Evolutionary conservation across 2,797 vertebrate species (phyloP).

Genomic region (Tachyglossus aculeatus): DNA sequence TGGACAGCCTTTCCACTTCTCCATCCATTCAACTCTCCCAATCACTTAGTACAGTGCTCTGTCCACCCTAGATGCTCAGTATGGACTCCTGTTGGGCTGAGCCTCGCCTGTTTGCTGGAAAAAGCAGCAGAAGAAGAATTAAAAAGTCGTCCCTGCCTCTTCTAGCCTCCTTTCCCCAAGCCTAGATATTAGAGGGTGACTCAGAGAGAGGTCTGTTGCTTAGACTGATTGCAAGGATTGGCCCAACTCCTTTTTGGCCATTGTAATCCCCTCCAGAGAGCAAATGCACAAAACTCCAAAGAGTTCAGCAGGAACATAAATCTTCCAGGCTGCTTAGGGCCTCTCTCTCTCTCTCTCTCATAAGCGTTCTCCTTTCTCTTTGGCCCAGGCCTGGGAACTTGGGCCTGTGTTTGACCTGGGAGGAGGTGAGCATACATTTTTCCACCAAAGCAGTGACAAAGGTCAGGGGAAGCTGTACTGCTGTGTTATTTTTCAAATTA

Average conservation of each 20-base stretch:
- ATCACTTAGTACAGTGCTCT: too few species aligned
- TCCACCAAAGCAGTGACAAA: neutral
- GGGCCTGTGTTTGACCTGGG: neutral
- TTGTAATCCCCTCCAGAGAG: neutral
- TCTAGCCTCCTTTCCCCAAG: neutral
- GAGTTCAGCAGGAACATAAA: constrained; percentile 37
- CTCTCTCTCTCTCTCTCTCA: constrained; percentile 3
- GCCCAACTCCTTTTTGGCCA: constrained; percentile 23
- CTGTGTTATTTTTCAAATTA: constrained; percentile 2
- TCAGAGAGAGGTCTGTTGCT: neutral
- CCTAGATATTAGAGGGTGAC: neutral
- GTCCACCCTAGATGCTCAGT: neutral
- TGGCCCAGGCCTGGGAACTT: neutral
- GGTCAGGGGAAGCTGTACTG: neutral
- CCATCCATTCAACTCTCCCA: too few species aligned
- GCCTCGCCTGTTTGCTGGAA: too few species aligned
- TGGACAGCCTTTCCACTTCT: neutral
- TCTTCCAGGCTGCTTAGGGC: constrained; percentile 31
- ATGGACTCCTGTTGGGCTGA: too few species aligned
- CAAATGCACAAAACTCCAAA: neutral
- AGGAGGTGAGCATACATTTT: neutral
- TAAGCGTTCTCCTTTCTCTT: neutral
- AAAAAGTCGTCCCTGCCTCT: too few species aligned
- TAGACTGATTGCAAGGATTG: constrained; percentile 9
- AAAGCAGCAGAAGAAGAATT: too few species aligned